Percentiles rank a stretch among this genome's conserved stretches.
Conservation (phyloP, 2,113 vertebrate species). For the Brachyhypopomus occidentalis region DNA sequence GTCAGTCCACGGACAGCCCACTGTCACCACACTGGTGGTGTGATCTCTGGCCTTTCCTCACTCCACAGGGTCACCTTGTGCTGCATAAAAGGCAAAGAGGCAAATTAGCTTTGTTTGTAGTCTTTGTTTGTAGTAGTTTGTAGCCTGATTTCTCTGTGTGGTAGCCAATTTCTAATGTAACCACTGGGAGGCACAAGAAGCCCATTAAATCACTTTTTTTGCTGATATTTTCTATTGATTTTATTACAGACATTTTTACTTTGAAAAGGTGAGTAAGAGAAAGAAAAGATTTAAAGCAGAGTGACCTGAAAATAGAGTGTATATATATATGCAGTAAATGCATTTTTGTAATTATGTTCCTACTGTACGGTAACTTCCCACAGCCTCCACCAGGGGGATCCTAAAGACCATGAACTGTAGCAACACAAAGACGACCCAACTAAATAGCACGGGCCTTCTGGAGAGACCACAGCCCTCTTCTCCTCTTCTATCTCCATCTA, state of each 20-base stretch:
- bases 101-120: no score
- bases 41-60: no score
- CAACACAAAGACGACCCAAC: slow-evolving; percentile 36
- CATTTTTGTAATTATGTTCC: background rate
- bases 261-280: background rate
- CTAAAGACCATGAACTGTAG: slow-evolving; percentile 14
- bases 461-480: slow-evolving; percentile 12
- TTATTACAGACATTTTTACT: background rate
- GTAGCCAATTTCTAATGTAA: background rate
- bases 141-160: background rate
- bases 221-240: background rate
- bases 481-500: slow-evolving; percentile 50
- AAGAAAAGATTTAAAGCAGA: background rate
- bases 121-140: background rate
- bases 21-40: no score
- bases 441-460: slow-evolving; percentile 11
- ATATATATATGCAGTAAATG: background rate
- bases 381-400: slow-evolving; percentile 37
- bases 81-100: no score
- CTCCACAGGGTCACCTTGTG: no score
- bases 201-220: background rate
- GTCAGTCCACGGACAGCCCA: no score
- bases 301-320: background rate
- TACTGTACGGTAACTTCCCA: slow-evolving; percentile 5
- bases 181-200: slow-evolving; percentile 73